Evolutionary conservation across 1,140 invertebrate species (phyloP), one percentile per base, ranked within the genome.

Genomic region (Leptonema lineaticorne): DNA sequence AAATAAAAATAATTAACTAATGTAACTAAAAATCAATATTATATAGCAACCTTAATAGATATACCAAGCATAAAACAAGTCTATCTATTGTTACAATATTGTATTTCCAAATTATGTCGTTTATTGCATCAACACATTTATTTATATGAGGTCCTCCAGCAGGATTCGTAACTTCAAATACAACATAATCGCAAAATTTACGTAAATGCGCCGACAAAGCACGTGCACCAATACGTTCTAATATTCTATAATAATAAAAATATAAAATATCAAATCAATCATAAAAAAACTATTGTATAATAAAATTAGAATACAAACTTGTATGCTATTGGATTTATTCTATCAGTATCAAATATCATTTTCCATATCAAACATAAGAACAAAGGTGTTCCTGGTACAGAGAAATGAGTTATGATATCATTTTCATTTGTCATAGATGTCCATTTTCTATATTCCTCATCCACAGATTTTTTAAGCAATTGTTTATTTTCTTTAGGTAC

Each of bases 71-170:
- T 9, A 98, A 83, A 7, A 98, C 90, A 0, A 98, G 83, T 68
- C 94, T 83, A 79, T 98, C 96, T 53, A 98, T 93, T 7, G 95
- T 95, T 33, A 98, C 90, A 69, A 98, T 94, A 78, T 97, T 96
- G 76, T 95, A 96, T 74, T 96, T 96, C 96, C 96, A 98, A 53
- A 98, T 95, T 85, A 98, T 93, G 73, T 95, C 92, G 77, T 95
- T 97, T 50, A 98, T 90, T 0, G 95, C 94, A 74, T 98, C 95
- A 1, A 97, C 93, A 74, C 92, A 94, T 78, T 95, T 96, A 75
- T 93, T 93, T 5, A 96, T 93, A 75, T 93, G 90, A 20, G 83
- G 81, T 1, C 92, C 91, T 67, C 90, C 92, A 3, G 90, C 88
- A 14, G 89, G 91, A 74, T 90, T 93, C 0, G 91, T 90, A 76